Base-by-base conservation (phyloP, 2,113 vertebrate genomes). In the Clinocottus analis region DNA sequence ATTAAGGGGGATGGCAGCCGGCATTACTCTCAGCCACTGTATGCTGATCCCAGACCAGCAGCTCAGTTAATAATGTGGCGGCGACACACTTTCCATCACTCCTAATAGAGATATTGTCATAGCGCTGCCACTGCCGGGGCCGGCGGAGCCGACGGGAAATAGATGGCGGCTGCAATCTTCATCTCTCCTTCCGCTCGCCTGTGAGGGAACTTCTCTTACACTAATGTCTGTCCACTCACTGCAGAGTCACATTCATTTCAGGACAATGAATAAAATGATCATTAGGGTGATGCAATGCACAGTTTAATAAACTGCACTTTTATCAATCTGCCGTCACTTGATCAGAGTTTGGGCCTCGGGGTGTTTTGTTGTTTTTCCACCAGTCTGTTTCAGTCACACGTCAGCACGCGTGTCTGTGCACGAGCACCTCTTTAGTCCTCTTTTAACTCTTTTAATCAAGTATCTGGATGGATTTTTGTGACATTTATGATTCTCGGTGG, bases 61-160 rank as follows among this genome's bases (percentile, higher is more conserved):
- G 21, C 75, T n/a, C 39, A 72, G 87, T 91, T 93, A 90, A 94
- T 87, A 90, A 93, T 68, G 68, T 72, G 62, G 71, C 79, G 33
- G 21, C 33, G 75, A 77, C 91, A 86, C 56, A 37, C 51, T 56
- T 90, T 93, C 85, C 79, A 85, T 90, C 86, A 87, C 37, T 88
- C 69, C 77, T 92, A 92, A 93, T 91, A 92, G 82, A 92, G 91
- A 92, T 89, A 91, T 92, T 90, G 92, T 91, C 90, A 87, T 75
- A 78, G 80, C 16, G n/a, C 72, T 80, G 85, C 85, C 80, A 74
- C 87, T 83, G 85, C 82, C 72, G 31, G 81, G 84, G 68, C 72
- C 89, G 45, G 80, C 77, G 71, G 49, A 74, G 76, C 70, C 59
- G 17, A 43, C 35, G 69, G 79, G 65, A 77, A 91, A 87, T 91